phyloP scores from a whole-genome alignment of 30 jellyfish, hydroid and myxozoan genomes.

The Mastigias papua region DNA sequence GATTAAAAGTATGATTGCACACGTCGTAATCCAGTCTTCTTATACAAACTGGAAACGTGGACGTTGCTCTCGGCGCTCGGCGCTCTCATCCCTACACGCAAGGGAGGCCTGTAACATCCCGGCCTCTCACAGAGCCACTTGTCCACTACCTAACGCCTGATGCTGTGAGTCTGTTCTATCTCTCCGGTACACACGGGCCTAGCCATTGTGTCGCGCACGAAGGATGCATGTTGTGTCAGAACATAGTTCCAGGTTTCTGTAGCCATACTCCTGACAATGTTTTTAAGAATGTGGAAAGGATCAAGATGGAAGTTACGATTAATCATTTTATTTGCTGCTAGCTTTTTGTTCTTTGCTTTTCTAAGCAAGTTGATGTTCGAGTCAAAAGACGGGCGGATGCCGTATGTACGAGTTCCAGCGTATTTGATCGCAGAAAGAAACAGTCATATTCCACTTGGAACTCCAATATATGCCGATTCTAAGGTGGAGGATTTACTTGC shows the following conservation, averaged over 20 bases:
- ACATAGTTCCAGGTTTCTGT: neutral
- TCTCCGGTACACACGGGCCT: too few species aligned
- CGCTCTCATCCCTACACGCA: too few species aligned
- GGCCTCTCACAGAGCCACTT: too few species aligned
- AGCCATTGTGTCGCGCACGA: neutral
- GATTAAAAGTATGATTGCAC: too few species aligned
- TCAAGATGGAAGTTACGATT: slow-evolving; percentile 53
- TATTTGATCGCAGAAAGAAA: slow-evolving; percentile 37
- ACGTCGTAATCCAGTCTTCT: too few species aligned
- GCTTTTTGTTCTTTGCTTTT: slow-evolving; percentile 23
- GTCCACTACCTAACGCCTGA: too few species aligned
- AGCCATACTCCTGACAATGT: neutral
- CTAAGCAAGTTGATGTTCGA: slow-evolving; percentile 32
- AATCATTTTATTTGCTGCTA: neutral
- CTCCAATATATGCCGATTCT: slow-evolving; percentile 45
- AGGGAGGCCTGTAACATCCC: too few species aligned
- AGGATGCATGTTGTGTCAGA: neutral
- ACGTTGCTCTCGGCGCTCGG: too few species aligned
- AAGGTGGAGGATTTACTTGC: slow-evolving; percentile 13
- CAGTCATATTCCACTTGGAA: slow-evolving; percentile 23
- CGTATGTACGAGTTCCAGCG: slow-evolving; percentile 57
- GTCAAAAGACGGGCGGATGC: slow-evolving; percentile 28
- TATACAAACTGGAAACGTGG: too few species aligned
- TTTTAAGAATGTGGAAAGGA: slow-evolving; percentile 31
- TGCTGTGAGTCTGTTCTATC: too few species aligned